Conservation (phyloP, 2,888 invertebrate species). For the Drosophila mercatorum region DNA sequence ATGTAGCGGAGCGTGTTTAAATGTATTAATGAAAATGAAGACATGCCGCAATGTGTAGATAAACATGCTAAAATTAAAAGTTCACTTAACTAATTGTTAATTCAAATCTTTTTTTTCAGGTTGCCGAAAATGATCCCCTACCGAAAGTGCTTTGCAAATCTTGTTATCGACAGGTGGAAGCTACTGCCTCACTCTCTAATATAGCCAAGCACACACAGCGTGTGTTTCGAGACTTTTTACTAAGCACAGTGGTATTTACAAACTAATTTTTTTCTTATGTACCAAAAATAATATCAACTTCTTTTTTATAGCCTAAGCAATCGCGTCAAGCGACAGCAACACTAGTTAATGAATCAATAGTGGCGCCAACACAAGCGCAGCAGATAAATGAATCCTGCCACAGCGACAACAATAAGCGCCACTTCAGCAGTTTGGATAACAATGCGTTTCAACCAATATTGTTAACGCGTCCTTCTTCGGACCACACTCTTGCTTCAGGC, state of each 20-base stretch:
- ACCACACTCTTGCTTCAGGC: conserved; percentile 40
- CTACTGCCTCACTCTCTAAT: conserved; percentile 81
- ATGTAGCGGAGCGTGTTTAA: not conserved
- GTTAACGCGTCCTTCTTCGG: conserved; percentile 44
- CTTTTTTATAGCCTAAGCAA: conserved; percentile 58
- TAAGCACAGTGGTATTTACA: conserved; percentile 72
- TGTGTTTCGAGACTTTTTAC: conserved; percentile 79
- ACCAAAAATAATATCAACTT: not conserved
- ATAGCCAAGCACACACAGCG: conserved; percentile 83
- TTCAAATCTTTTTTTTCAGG: conserved; percentile 57
- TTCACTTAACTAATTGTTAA: not conserved
- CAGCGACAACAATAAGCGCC: conserved; percentile 8
- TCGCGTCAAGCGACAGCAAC: conserved; percentile 40
- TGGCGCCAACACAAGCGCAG: not conserved
- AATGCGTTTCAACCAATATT: conserved; percentile 60
- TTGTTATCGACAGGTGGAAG: conserved; percentile 83
- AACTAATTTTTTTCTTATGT: not conserved
- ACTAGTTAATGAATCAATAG: conserved; percentile 15
- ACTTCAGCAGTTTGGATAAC: conserved; percentile 13
- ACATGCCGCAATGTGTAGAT: not conserved
- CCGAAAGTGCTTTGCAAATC: conserved; percentile 82
- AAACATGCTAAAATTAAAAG: not conserved
- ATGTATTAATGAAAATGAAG: not conserved
- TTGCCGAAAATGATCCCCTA: conserved; percentile 78
- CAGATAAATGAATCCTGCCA: conserved; percentile 8